Base-by-base conservation (phyloP, 2,888 invertebrate genomes). In the Pharmacophagus antenor region DNA sequence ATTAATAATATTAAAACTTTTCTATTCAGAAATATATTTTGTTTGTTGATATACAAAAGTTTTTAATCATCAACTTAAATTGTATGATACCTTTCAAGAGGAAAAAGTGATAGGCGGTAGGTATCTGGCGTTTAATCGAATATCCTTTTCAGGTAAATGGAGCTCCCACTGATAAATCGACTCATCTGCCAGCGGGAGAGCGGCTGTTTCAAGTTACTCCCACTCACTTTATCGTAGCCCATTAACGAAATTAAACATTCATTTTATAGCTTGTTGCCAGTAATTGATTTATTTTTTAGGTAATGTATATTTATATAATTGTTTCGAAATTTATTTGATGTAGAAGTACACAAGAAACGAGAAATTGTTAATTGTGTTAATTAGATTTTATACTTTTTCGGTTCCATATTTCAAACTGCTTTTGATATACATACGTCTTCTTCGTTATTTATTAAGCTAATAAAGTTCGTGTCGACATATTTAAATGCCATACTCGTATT, bases 151-250 rank as follows among this genome's bases (percentile, higher is more conserved):
- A 66, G 69, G 72, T 76, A 76, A 79, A 81, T 78, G 74, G 71
- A 72, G 63, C 70, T 68, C 76, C 75, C 67, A 74, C 77, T 80
- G 85, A 77, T 76, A 79, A 81, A 86, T 85, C 71, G 79, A 76
- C 74, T 77, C 73, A 74, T 77, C 74, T 77, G 71, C 69, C 71
- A 65, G 68, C 69, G 67, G 67, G 70, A 65, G 66, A 61, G 66
- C 73, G 65, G 64, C 67, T 62, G 65, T 65, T 68, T 62, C 58
- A 67, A 67, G 64, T 70, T 68, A 42, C 61, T 17, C 10, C 31
- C 31, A 31, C 31, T 31, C 31, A 31, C 31, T 31, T 31, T 31
- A 31, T 58, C 67, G 73, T 69, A 66, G 65, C 66, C 68, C 72
- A 78, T 80, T 78, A 78, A 69, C 67, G 56, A 72, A 79, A 78